Base-by-base conservation (phyloP, 2,113 vertebrate genomes). In the Brachyhypopomus occidentalis region DNA sequence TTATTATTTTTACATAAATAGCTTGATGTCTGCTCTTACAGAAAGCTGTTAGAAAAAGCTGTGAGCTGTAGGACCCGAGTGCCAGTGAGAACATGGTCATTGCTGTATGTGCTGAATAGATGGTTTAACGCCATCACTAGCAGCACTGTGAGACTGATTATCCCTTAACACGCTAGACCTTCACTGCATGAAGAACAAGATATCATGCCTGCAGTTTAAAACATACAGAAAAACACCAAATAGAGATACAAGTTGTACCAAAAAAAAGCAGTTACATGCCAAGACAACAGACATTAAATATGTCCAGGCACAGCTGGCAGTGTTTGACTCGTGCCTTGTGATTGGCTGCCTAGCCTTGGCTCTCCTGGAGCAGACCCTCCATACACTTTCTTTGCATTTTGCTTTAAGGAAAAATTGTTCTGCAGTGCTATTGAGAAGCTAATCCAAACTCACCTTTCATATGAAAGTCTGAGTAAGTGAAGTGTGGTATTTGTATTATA, bases 171-270 rank as follows among this genome's bases (percentile, higher is more conserved):
- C 30, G 38, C 23, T 17, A 5, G 2, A 36, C 60, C 41, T 77
- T 64, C 62, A 45, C 55, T 41, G 27, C 23, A 67, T 5, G 38
- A 66, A 72, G 60, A 77, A 17, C 20, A 74, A 19, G 34, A 74
- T 67, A 45, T 14, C 22, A 25, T 59, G 22, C 78, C 36, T 62
- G 4, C 36, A 67, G 74, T 64, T 84, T 78, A 25, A 73, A 84
- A 25, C 64, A 80, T 4, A 41, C 66, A 64, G 56, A 45, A 78
- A 72, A 72, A 17, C 2, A 1, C 36, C 2, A 36, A 38, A 63
- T 80, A 73, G 34, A n/a, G 2, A 52, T 14, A 52, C 9, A 52
- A 52, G 45, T 14, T 14, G 45, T 52, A 14, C 6, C 5, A 52
- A 52, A 52, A 52, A 52, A 52, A 52, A 52, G 45, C 62, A 55